These are phyloP conservation scores for Pan paniscus DNA, from an alignment of 2,113 vertebrate genomes.

Conservation along the genomic window DNA sequence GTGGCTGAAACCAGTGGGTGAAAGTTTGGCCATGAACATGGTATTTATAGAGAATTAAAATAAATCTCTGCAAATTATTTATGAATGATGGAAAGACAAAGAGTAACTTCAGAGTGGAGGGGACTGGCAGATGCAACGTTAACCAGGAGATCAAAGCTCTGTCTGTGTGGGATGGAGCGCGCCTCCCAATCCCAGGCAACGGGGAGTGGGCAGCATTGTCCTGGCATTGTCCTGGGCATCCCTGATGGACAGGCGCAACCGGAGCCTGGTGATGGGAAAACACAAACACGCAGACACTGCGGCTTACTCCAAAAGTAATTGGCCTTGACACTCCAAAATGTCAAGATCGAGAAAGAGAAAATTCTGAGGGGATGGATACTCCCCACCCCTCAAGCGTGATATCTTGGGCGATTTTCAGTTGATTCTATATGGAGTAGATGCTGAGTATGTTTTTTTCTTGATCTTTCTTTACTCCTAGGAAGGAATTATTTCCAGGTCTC, in stretches of 20 bases:
- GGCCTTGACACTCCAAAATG: background rate
- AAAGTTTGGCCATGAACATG: too few species aligned
- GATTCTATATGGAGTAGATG: too few species aligned
- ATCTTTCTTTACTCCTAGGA: too few species aligned
- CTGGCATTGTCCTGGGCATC: accelerated
- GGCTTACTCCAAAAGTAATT: background rate
- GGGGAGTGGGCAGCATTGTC: accelerated
- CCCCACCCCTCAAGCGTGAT: too few species aligned
- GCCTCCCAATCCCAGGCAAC: accelerated
- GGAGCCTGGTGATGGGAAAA: background rate
- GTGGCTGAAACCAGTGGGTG: background rate
- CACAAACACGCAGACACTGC: accelerated
- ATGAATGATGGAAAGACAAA: background rate
- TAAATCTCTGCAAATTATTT: background rate
- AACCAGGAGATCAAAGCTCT: too few species aligned
- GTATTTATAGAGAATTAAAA: background rate
- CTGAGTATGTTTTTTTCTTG: too few species aligned
- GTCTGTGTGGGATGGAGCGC: accelerated
- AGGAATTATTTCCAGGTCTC: too few species aligned
- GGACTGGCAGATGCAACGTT: too few species aligned
- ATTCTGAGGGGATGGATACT: too few species aligned
- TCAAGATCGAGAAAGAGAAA: background rate
- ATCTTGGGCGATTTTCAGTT: too few species aligned
- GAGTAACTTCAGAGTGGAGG: background rate
- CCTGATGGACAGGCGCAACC: accelerated